Evolutionary conservation across 2,797 vertebrate species (phyloP).

Genomic region (Parambassis ranga): DNA sequence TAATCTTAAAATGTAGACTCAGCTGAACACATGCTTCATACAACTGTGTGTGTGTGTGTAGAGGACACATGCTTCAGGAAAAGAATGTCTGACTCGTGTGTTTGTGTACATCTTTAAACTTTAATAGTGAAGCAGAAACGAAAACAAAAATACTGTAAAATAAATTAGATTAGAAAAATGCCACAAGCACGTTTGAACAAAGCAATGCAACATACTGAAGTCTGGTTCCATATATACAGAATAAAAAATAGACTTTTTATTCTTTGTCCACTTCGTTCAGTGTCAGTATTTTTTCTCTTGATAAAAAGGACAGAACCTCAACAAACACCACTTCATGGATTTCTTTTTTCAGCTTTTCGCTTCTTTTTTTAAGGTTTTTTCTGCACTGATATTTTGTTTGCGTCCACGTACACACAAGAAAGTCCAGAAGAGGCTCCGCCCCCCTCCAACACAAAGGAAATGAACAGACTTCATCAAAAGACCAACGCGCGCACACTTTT

Average conservation of each 20-base stretch:
- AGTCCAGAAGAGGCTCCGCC: conserved; percentile 28
- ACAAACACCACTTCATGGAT: conserved; percentile 61
- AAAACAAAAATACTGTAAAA: conserved; percentile 84
- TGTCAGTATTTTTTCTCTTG: conserved; percentile 66
- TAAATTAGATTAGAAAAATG: conserved; percentile 92
- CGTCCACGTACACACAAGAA: conserved; percentile 25
- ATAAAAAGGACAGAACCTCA: conserved; percentile 62
- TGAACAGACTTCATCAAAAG: conserved; percentile 27
- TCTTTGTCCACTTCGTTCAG: conserved; percentile 81
- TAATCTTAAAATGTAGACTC: too few species aligned
- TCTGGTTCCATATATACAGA: conserved; percentile 79
- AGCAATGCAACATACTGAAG: conserved; percentile 78
- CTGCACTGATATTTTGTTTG: conserved; percentile 41
- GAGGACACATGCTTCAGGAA: too few species aligned
- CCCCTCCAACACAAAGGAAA: neutral
- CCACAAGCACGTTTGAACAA: conserved; percentile 87
- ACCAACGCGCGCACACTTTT: conserved; percentile 47
- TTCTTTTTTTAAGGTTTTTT: conserved; percentile 40
- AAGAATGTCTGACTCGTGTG: neutral
- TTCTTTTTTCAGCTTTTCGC: conserved; percentile 29
- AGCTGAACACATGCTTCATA: too few species aligned
- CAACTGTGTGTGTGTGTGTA: too few species aligned
- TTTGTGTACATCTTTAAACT: conserved; percentile 80
- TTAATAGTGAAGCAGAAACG: conserved; percentile 83
- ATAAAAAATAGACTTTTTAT: conserved; percentile 82